Conservation (phyloP, 2,888 invertebrate genomes). For the Magallana nippona region DNA sequence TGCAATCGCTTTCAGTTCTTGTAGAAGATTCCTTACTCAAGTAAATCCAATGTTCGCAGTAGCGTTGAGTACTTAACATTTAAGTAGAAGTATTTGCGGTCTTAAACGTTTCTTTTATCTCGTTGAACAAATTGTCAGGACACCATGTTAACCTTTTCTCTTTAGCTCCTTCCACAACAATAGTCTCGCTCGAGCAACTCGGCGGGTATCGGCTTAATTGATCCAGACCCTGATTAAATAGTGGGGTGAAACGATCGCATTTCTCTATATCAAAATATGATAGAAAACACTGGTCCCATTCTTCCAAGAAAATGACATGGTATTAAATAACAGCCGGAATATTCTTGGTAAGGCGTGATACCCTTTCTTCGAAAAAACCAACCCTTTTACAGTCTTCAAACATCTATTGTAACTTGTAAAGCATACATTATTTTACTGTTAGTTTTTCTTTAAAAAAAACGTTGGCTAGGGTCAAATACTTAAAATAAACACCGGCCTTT, state of each 20-base stretch:
- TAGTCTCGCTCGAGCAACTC: conserved; percentile 19
- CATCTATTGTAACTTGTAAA: no score
- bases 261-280: background rate
- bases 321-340: background rate
- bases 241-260: background rate
- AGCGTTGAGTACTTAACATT: background rate
- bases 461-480: no score
- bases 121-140: background rate
- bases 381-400: no score
- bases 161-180: conserved; percentile 19
- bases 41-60: background rate
- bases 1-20: no score
- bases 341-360: background rate
- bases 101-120: background rate
- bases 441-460: no score
- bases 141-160: background rate
- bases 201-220: conserved; percentile 22
- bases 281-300: background rate
- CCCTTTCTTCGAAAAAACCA: background rate
- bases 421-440: no score
- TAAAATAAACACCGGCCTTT: no score
- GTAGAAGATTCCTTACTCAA: background rate
- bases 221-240: conserved; percentile 13
- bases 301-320: conserved; percentile 20
- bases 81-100: background rate